Evolutionary conservation across 1,140 invertebrate species (phyloP), one percentile per base, ranked within the genome.

Genomic region (Drosophila micromelanica): DNA sequence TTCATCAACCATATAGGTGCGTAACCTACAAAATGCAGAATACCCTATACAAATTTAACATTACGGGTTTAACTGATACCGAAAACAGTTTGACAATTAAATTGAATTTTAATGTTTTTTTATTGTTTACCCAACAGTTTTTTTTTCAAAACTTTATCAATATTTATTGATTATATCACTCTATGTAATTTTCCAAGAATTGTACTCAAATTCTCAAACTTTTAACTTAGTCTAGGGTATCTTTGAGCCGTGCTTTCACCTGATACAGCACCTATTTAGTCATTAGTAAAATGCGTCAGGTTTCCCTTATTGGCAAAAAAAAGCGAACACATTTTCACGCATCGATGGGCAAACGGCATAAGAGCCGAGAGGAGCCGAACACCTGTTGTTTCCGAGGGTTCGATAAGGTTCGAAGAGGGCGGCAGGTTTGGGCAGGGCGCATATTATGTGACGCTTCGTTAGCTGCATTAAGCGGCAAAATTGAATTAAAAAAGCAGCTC

Each of bases 381-480:
- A 76, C 70, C 74, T 73, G 70, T 73, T 76, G 74, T 51, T 15
- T 7, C 12, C 54, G 54, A 15, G 54, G 54, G 52, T 55, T 55
- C 37, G 23, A n/a, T 52, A 17, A 9, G 35, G 59, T 62, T 42
- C 37, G 20, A 23, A 3, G 7, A 12, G 15, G 61, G 3, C 11
- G 35, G 7, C 11, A 32, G 55, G 70, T 42, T 45, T 27, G 27
- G 20, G 48, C 43, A 38, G 30, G 48, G 61, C 42, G 35, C 43
- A 38, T 60, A 77, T 57, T 52, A 48, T 68, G 62, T 57, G 69
- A 37, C 73, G 81, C 77, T 49, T 85, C 81, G 80, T 52, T 80
- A 77, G 61, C 23, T 48, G 40, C 80, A 74, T 69, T 84, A 84
- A 79, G 67, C 70, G 32, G 45, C 40, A 75, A 61, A 80, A 81